Percentiles rank a stretch among this genome's conserved stretches.
phyloP scores from a whole-genome alignment of 2,113 vertebrate species.

The Nannobrachium achirus region DNA sequence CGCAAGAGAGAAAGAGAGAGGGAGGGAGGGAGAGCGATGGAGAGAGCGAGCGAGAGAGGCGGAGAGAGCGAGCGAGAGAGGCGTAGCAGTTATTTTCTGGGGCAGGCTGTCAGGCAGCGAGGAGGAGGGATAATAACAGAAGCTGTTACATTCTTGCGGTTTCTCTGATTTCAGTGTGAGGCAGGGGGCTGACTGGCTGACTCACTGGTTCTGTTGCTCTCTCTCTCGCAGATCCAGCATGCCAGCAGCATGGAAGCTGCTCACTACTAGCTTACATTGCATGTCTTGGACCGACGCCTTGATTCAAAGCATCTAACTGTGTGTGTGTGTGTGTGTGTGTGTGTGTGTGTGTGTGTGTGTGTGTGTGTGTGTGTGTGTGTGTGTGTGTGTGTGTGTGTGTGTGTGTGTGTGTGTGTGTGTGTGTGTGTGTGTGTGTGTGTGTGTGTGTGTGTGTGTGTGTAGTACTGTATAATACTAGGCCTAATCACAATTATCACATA shows the following conservation, averaged over 20 bases:
- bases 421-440: too few species aligned
- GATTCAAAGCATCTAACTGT: slow-evolving; percentile 26
- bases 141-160: slow-evolving; percentile 79
- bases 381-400: too few species aligned
- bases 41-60: neutral
- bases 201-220: slow-evolving; percentile 45
- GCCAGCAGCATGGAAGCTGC: slow-evolving; percentile 46
- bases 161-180: slow-evolving; percentile 75
- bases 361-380: too few species aligned
- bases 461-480: too few species aligned
- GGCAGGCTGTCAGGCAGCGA: slow-evolving; percentile 64
- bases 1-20: slow-evolving; percentile 40
- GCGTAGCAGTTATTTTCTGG: slow-evolving; percentile 59
- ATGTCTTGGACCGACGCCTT: slow-evolving; percentile 49
- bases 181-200: slow-evolving; percentile 61
- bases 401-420: too few species aligned
- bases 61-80: slow-evolving; percentile 28
- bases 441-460: too few species aligned
- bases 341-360: too few species aligned
- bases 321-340: slow-evolving; percentile 13
- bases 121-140: slow-evolving; percentile 74
- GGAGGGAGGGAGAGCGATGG: slow-evolving; percentile 27
- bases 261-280: slow-evolving; percentile 45
- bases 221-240: slow-evolving; percentile 27
- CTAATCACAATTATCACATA: too few species aligned